Evolutionary conservation across 2,113 vertebrate genomes (phyloP), one percentile per base, ranked within the genome.

Genomic region (Apeltes quadracus): DNA sequence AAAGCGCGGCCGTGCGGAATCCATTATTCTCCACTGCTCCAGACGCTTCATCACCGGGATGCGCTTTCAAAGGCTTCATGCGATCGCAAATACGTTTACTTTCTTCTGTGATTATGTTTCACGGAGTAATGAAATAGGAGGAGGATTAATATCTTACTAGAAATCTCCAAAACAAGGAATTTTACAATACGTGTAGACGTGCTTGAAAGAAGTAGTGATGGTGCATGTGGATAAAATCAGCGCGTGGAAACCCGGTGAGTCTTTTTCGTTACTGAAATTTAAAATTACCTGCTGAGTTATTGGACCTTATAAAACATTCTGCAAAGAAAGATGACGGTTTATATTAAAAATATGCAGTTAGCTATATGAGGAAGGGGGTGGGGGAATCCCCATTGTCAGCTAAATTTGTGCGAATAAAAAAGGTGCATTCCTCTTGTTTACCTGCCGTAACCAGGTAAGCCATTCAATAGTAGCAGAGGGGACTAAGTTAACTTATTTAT

Each of bases 1-100:
- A 51, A 18, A 58, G 57, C 44, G 54, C 14, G 34, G 69, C 46
- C 29, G 41, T 14, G 55, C 48, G 36, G 50, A 69, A 68, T 65
- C 41, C 36, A 75, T 63, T 53, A 75, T 43, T 32, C 36, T 61
- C 22, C 14, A 15, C 16, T 34, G 44, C 27, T 44, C 36, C 38
- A 15, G 72, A 54, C 34, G 7, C n/a, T 43, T 38, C 22, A 36
- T 39, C 2, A 5, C 25, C 25, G 13, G 15, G 15, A 36, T 25
- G 22, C 54, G 12, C 56, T 69, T 69, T 46, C 53, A 62, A 8
- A 69, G 29, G 20, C 57, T 32, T 22, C 9, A 59, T 25, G n/a
- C 43, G 50, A 27, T 29, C 2, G 10, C n/a, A 73, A 66, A 64
- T 41, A 13, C 50, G 29, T 70, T 3, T 39, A 43, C 43, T 43